phyloP scores from a whole-genome alignment of 2,888 invertebrate genomes.

The Gasteruption jaculator region DNA sequence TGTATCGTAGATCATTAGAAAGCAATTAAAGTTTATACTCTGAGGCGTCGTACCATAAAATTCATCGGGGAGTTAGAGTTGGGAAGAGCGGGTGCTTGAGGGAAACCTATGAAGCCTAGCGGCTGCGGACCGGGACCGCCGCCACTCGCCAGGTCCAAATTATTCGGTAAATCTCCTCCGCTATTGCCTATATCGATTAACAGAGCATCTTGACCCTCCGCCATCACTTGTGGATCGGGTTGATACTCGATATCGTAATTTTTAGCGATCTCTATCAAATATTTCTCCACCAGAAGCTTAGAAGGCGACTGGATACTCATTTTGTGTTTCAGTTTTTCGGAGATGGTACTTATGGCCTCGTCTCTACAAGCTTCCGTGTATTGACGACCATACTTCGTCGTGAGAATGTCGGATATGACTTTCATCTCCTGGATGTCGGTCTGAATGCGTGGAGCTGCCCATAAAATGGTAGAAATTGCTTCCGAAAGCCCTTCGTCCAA shows the following conservation, averaged over 20 bases:
- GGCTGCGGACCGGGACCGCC: slow-evolving; percentile 60
- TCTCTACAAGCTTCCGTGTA: slow-evolving; percentile 86
- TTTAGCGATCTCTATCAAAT: slow-evolving; percentile 93
- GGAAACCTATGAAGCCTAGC: slow-evolving; percentile 79
- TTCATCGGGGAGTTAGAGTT: slow-evolving; percentile 44
- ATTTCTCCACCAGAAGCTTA: slow-evolving; percentile 90
- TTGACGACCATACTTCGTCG: slow-evolving; percentile 89
- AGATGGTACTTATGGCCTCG: slow-evolving; percentile 75
- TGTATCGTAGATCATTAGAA: neutral
- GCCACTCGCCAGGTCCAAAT: slow-evolving; percentile 55
- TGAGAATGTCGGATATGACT: slow-evolving; percentile 82
- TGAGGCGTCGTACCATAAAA: slow-evolving; percentile 26
- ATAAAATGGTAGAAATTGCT: slow-evolving; percentile 92
- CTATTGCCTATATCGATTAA: slow-evolving; percentile 43
- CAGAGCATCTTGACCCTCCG: slow-evolving; percentile 59
- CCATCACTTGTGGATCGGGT: slow-evolving; percentile 89
- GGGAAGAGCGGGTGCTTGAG: slow-evolving; percentile 66
- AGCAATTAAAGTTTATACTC: neutral
- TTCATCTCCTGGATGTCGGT: slow-evolving; percentile 74
- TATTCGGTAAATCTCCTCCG: slow-evolving; percentile 52
- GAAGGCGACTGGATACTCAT: slow-evolving; percentile 92
- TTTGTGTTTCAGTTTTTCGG: slow-evolving; percentile 90
- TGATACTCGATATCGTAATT: slow-evolving; percentile 92
- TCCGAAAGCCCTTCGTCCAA: slow-evolving; percentile 94
- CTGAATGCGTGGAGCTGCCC: slow-evolving; percentile 93